A percentile compares a stretch with the other conserved stretches of the same genome.
Evolutionary conservation across 2,113 vertebrate species (phyloP).

Genomic region (Chrysemys picta): DNA sequence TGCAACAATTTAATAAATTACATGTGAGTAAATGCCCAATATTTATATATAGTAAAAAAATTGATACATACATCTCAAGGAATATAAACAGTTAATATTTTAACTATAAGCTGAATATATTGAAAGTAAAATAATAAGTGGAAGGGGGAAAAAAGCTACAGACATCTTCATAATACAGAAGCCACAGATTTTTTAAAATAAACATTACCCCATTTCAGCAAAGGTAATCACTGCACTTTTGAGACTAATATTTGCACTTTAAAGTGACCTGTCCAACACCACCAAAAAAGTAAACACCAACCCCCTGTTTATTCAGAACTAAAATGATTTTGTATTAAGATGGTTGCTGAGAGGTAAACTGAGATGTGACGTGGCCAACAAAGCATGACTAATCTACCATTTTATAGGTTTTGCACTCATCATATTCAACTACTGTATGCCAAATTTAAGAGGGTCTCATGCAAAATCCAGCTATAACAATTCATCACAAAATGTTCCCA

Average conservation of each 20-base stretch:
- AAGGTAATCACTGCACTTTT: constrained; percentile 42
- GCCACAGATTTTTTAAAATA: neutral
- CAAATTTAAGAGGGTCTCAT: constrained; percentile 61
- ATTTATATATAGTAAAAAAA: constrained; percentile 39
- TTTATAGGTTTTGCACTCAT: constrained; percentile 55
- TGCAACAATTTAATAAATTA: neutral
- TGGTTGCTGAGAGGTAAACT: constrained; percentile 33
- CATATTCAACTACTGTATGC: constrained; percentile 57
- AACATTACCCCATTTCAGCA: constrained; percentile 46
- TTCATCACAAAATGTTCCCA: constrained; percentile 57
- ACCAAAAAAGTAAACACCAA: constrained; percentile 54
- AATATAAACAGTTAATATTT: constrained; percentile 40
- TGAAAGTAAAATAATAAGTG: constrained; percentile 36
- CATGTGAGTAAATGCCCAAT: constrained; percentile 33
- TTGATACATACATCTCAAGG: constrained; percentile 9
- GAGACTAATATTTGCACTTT: constrained; percentile 48
- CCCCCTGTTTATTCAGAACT: neutral
- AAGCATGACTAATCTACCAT: constrained; percentile 53
- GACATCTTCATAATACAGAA: constrained; percentile 53
- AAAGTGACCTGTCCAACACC: constrained; percentile 54
- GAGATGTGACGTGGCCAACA: constrained; percentile 34
- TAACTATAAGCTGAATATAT: constrained; percentile 30
- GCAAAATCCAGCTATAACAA: constrained; percentile 70
- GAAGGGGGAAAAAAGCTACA: constrained; percentile 4
- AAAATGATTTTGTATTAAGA: constrained; percentile 36